Conservation (phyloP, 2,797 vertebrate genomes). For the Cephalopachus bancanus region DNA sequence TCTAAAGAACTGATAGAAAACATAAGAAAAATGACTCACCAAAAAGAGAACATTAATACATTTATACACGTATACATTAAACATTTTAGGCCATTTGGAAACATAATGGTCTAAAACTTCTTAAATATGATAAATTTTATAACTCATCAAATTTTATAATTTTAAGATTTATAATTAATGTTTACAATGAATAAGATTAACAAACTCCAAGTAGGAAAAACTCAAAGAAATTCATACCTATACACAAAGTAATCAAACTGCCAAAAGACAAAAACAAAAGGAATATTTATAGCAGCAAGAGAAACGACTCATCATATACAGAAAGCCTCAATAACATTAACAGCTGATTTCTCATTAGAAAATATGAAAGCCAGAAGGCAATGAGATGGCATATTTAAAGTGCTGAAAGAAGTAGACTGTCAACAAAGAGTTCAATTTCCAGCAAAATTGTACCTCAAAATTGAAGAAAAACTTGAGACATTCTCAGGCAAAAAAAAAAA, state of each 20-base stretch:
- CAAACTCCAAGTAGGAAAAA: neutral
- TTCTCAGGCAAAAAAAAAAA: neutral
- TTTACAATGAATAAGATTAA: neutral
- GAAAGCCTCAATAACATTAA: neutral
- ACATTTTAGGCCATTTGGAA: neutral
- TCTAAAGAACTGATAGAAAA: neutral
- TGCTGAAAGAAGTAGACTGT: neutral
- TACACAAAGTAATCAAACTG: neutral
- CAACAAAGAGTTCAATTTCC: neutral
- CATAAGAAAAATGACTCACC: neutral
- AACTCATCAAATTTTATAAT: no score
- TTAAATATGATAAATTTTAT: neutral
- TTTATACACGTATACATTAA: neutral
- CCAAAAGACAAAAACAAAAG: neutral
- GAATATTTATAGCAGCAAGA: neutral
- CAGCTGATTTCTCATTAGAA: neutral
- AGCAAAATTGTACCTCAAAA: neutral
- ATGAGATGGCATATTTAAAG: neutral
- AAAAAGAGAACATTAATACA: neutral
- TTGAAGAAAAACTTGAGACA: neutral
- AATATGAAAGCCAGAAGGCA: neutral
- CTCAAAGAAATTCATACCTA: neutral
- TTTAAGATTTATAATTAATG: neutral
- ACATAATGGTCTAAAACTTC: neutral
- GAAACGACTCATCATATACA: neutral